These are phyloP conservation scores for Scortum barcoo DNA, from an alignment of 2,113 vertebrate species.

Conservation along the genomic window DNA sequence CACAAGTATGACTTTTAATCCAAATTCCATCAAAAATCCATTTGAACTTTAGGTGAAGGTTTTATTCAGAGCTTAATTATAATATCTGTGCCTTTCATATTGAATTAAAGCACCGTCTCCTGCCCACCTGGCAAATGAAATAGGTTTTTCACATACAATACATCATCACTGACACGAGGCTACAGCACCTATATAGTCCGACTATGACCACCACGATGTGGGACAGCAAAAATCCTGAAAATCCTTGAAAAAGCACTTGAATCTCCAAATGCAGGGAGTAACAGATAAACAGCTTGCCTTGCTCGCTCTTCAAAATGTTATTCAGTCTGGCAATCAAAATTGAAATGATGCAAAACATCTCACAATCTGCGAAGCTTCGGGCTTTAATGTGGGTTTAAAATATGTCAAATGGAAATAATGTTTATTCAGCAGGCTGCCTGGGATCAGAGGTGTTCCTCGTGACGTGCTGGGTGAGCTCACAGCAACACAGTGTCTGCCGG, in stretches of 20 bases:
- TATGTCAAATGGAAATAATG: constrained; percentile 1
- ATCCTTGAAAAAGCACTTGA: constrained; percentile 5
- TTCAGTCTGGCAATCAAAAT: constrained; percentile 17
- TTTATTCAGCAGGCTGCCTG: constrained; percentile 24
- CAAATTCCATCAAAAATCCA: neutral
- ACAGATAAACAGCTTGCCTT: neutral
- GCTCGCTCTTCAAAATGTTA: constrained; percentile 1
- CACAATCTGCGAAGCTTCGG: neutral
- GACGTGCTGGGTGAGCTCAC: neutral
- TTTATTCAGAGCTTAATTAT: neutral
- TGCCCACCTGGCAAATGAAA: constrained; percentile 10
- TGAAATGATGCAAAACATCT: constrained; percentile 29
- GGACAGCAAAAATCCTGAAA: neutral
- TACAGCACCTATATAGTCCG: neutral
- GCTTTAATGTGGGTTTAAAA: neutral
- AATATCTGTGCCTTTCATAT: neutral
- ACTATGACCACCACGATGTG: neutral
- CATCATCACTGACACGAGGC: neutral
- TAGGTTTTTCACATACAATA: neutral
- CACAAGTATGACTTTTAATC: neutral
- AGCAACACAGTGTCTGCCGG: neutral
- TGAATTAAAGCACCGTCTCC: constrained; percentile 1
- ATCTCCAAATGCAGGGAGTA: neutral
- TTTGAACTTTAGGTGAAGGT: constrained; percentile 11
- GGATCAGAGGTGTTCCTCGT: neutral